Conservation (phyloP, 2,888 invertebrate species). For the Taenaris catops region DNA sequence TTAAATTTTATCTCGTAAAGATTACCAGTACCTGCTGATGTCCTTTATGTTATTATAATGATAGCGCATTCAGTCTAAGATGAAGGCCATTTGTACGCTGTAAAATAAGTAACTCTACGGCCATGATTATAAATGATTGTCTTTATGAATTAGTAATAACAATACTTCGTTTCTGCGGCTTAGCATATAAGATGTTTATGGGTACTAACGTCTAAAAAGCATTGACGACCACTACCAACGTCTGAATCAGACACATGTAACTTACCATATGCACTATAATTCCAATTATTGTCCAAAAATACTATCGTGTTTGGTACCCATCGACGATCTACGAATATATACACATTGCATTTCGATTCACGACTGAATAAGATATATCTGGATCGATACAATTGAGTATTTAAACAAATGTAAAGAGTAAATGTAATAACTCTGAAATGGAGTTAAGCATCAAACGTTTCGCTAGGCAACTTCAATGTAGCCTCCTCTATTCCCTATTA, state of each 20-base stretch:
- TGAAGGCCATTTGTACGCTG: constrained; percentile 21
- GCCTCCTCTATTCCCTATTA: constrained; percentile 25
- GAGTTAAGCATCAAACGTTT: constrained; percentile 7
- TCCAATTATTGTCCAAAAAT: constrained; percentile 61
- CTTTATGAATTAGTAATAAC: constrained; percentile 50
- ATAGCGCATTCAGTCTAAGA: constrained; percentile 23
- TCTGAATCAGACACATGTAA: constrained; percentile 58
- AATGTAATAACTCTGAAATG: constrained; percentile 5
- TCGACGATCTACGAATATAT: constrained; percentile 36
- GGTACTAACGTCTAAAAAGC: constrained; percentile 69
- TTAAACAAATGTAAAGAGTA: constrained; percentile 15
- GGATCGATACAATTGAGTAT: too few species aligned
- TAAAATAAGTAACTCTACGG: constrained; percentile 24
- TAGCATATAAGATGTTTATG: constrained; percentile 58
- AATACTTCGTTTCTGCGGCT: constrained; percentile 49
- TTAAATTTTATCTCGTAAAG: constrained; percentile 6
- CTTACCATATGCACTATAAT: constrained; percentile 70
- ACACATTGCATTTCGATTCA: constrained; percentile 53
- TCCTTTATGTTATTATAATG: constrained; percentile 12
- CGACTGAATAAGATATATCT: constrained; percentile 37
- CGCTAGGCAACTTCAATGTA: constrained; percentile 4
- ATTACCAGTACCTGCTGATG: constrained; percentile 6
- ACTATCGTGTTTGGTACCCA: constrained; percentile 40
- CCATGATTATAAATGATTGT: constrained; percentile 47
- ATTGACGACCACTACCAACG: constrained; percentile 59